Base-by-base conservation (phyloP, 2,113 vertebrate species). In the Siphamia tubifer region DNA sequence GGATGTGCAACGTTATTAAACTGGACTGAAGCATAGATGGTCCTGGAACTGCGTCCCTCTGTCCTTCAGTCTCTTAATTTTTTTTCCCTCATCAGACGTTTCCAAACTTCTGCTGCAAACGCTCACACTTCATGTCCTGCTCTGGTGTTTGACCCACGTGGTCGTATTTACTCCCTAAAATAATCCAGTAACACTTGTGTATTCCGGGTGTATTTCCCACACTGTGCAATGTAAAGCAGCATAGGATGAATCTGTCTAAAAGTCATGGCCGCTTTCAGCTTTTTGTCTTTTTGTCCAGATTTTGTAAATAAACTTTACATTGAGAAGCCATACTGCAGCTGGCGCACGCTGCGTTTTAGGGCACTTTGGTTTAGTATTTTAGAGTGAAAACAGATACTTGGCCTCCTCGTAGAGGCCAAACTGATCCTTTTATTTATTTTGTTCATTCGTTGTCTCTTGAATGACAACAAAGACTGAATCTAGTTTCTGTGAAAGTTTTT, bases 241-340 rank as follows among this genome's bases (percentile, higher is more conserved):
- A 8, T 42, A 36, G 17, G 40, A 47, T n/a, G 31, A 60, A 7
- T 15, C 1, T n/a, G 43, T 68, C 45, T 49, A 23, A 39, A 20
- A 39, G 39, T 31, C 45, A 40, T 17, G 34, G 27, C 47, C 10
- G 39, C 62, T 68, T 72, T 21, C 34, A 42, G 48, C 55, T 60
- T 20, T 20, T 9, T 6, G 10, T 0, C 30, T 72, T 6, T 32
- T 28, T 34, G 27, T 74, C 21, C 44, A 32, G 16, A 43, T 11
- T 24, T 2, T 85, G 81, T 79, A 79, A 70, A 79, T 81, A 64
- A 58, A 67, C 1, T 77, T 40, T 51, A 82, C 49, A 5, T 63
- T 38, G 42, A 76, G 68, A 83, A 82, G 81, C 81, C 84, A 84
- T 81, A 74, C 19, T 17, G 48, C 45, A 27, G 68, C 68, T 63